Percentiles rank a stretch among this genome's conserved stretches.
Conservation (phyloP, 2,113 vertebrate genomes). For the Mixornis gularis region DNA sequence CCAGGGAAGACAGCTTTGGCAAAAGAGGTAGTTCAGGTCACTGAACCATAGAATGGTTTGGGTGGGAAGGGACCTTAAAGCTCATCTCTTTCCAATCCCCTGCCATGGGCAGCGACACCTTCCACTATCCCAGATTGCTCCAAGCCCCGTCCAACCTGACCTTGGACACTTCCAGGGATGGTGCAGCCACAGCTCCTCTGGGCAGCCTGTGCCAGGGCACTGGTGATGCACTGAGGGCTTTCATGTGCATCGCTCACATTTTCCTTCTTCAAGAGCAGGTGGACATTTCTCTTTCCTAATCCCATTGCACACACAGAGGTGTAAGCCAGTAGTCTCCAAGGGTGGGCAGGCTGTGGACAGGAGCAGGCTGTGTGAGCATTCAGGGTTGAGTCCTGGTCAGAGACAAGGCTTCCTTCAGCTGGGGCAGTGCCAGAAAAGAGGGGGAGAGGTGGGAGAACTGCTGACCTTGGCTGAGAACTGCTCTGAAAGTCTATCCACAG, state of each 20-base stretch:
- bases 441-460: background rate
- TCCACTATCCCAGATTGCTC: background rate
- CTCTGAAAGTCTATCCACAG: background rate
- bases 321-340: background rate
- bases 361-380: background rate
- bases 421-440: background rate
- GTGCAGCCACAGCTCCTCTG: background rate
- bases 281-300: background rate
- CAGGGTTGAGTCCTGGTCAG: background rate
- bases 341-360: background rate
- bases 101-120: background rate
- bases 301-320: no score
- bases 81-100: background rate
- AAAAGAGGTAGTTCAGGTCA: background rate
- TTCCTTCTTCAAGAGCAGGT: background rate
- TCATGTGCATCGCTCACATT: background rate
- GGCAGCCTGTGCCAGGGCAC: background rate
- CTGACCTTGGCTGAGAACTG: background rate
- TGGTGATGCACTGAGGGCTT: background rate
- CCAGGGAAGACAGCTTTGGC: background rate
- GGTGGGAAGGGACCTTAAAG: background rate
- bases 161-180: background rate
- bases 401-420: background rate
- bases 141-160: fast-evolving
- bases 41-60: background rate